phyloP scores from a whole-genome alignment of 2,888 invertebrate species.

The Podabrus alpinus region DNA sequence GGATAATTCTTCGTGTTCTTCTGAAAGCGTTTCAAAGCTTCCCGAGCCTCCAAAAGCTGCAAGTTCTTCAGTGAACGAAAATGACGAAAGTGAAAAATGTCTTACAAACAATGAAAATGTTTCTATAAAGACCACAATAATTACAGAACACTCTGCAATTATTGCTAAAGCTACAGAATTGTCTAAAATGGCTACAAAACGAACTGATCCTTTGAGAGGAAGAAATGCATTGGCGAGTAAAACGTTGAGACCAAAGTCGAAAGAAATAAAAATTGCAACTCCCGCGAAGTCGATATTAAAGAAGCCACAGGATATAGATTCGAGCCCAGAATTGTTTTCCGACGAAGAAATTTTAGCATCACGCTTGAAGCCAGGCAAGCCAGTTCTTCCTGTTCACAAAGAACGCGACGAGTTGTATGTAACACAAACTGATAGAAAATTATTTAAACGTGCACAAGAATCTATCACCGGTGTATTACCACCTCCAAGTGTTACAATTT shows the following conservation, averaged over 20 bases:
- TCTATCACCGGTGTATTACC: conserved; percentile 72
- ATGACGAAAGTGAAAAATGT: not conserved
- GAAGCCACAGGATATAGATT: conserved; percentile 37
- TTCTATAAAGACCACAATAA: not conserved
- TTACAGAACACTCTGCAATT: not conserved
- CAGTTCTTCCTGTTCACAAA: conserved; percentile 52
- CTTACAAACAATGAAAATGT: not conserved
- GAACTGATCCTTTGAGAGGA: not conserved
- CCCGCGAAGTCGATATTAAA: conserved; percentile 42
- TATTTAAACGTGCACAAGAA: conserved; percentile 59
- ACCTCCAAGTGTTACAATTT: conserved; percentile 73
- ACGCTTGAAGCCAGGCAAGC: conserved; percentile 35
- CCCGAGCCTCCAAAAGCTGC: too few species aligned
- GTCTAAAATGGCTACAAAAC: not conserved
- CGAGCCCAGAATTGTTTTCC: conserved; percentile 68
- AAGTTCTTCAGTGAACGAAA: not conserved
- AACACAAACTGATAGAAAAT: conserved; percentile 49
- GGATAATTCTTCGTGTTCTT: not conserved
- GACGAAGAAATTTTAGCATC: conserved; percentile 60
- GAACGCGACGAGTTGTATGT: conserved; percentile 40
- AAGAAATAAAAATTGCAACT: conserved; percentile 29
- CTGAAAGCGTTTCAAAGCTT: not conserved
- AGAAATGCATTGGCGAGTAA: not conserved
- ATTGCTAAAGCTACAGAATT: not conserved
- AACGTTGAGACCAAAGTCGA: not conserved